Evolutionary conservation across 2,888 invertebrate species (phyloP), one percentile per base, ranked within the genome.

Genomic region (Patella ulyssiponensis): DNA sequence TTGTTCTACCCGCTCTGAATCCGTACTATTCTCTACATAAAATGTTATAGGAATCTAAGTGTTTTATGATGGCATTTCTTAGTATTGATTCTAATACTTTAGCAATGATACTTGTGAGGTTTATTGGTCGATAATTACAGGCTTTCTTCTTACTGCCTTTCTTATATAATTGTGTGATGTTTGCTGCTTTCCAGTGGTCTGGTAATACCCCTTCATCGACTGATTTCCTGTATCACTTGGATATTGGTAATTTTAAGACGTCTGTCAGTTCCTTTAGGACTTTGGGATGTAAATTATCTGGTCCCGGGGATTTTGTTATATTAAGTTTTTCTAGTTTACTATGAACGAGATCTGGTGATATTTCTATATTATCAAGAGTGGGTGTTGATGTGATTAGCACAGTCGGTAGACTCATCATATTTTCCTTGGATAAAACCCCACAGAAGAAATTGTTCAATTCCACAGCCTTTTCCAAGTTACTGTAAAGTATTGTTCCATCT

Each of bases 41-140:
- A n/a, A n/a, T n/a, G n/a, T n/a, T n/a, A n/a, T n/a, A n/a, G n/a
- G n/a, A n/a, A n/a, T n/a, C n/a, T n/a, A n/a, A n/a, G n/a, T n/a
- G n/a, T n/a, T n/a, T n/a, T n/a, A n/a, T n/a, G 58, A 73, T 44
- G 44, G 44, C 20, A 70, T 77, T 64, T 54, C 72, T 76, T 1
- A 76, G 23, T 14, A 72, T 71, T 23, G 75, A 75, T 33, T 78
- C 78, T 54, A 76, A 27, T 15, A 73, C 20, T 58, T 78, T 78
- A 11, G 69, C 75, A 33, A 72, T 53, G 15, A 76, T 69, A 51
- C 75, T 64, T 15, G 76, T 78, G 14, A 78, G 56, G 52, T 69
- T 78, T 52, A 76, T 75, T 27, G 76, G 69, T 23, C 58, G n/a
- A 53, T 78, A 78, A 54, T 73, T 78, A 15, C 52, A 20, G 17